phyloP scores from a whole-genome alignment of 1,140 invertebrate genomes.

The Spodoptera litura region DNA sequence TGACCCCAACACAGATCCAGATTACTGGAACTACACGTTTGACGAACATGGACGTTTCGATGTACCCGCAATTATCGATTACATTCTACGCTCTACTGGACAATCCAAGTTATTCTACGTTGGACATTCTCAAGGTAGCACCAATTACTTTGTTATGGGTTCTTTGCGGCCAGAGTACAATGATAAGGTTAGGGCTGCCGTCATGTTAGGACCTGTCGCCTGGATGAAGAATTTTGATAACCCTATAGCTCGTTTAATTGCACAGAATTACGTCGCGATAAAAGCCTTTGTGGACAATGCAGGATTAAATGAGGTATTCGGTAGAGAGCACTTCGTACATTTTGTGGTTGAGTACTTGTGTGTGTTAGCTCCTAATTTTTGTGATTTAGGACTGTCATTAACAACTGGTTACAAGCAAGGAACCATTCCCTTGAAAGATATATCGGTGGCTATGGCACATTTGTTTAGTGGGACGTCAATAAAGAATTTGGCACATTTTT shows the following conservation, averaged over 20 bases:
- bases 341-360: constrained; percentile 66
- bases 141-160: constrained; percentile 87
- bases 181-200: constrained; percentile 85
- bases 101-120: constrained; percentile 87
- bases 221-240: constrained; percentile 72
- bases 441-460: constrained; percentile 67
- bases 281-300: constrained; percentile 58
- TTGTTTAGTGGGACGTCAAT: constrained; percentile 64
- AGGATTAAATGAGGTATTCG: constrained; percentile 68
- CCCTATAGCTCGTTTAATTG: constrained; percentile 58
- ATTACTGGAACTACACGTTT: constrained; percentile 88
- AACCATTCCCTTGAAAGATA: constrained; percentile 60
- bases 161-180: constrained; percentile 88
- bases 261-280: constrained; percentile 52
- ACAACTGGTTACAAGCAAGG: constrained; percentile 64
- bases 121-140: constrained; percentile 89
- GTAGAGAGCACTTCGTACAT: constrained; percentile 64
- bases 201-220: constrained; percentile 88
- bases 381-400: constrained; percentile 59
- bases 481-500: constrained; percentile 72
- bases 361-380: constrained; percentile 63
- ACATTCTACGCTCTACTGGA: constrained; percentile 83
- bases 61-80: constrained; percentile 87
- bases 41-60: constrained; percentile 89
- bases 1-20: constrained; percentile 79